Conservation (phyloP, 2,113 vertebrate species). For the Ascaphus truei region DNA sequence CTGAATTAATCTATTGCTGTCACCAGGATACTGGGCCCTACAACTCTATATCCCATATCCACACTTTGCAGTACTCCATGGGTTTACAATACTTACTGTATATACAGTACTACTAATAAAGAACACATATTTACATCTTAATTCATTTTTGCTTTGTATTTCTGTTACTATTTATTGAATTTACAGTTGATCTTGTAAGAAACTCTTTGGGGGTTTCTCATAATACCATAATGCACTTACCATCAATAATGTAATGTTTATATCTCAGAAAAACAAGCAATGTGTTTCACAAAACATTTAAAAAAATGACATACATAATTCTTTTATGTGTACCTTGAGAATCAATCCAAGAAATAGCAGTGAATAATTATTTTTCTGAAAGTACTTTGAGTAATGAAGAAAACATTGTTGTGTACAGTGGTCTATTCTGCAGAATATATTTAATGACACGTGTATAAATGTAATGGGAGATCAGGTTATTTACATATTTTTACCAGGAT, state of each 20-base stretch:
- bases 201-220: slow-evolving; percentile 10
- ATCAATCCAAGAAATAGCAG: slow-evolving; percentile 20
- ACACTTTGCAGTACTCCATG: too few species aligned
- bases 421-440: slow-evolving; percentile 9
- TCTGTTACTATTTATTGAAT: not conserved
- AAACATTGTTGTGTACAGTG: slow-evolving; percentile 10
- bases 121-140: too few species aligned
- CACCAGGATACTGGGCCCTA: too few species aligned
- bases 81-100: too few species aligned
- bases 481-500: too few species aligned
- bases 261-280: slow-evolving; percentile 34
- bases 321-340: slow-evolving; percentile 26
- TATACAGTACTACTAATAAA: too few species aligned
- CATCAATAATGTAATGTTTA: slow-evolving; percentile 34
- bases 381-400: slow-evolving; percentile 10
- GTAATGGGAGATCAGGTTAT: too few species aligned
- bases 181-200: slow-evolving; percentile 7
- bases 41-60: too few species aligned
- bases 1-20: too few species aligned
- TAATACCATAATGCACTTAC: slow-evolving; percentile 24
- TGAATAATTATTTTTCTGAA: slow-evolving; percentile 14
- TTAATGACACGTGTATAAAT: not conserved
- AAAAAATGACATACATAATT: slow-evolving; percentile 30
- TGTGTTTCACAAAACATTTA: slow-evolving; percentile 19
- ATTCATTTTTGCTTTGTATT: not conserved